These are phyloP conservation scores for Pemphigus obesinymphae DNA, from an alignment of 1,140 invertebrate genomes.

Conservation along the genomic window DNA sequence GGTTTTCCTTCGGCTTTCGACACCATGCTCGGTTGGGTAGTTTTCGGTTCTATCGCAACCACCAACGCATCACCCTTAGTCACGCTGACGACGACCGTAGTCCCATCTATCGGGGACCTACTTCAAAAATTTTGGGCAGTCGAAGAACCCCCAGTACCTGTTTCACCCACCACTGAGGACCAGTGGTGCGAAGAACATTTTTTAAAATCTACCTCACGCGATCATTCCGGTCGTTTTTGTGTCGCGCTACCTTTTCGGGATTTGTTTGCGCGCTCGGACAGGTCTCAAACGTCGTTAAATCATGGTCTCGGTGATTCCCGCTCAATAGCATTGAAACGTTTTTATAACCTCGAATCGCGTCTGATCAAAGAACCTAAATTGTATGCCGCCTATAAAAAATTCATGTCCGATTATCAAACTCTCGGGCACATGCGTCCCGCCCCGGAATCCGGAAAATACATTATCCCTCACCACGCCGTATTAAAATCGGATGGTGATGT, in stretches of 20 bases:
- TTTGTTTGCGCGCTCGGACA: too few species aligned
- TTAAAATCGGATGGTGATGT: conserved; percentile 36
- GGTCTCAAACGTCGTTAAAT: background rate
- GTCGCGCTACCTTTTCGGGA: background rate
- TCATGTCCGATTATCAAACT: background rate
- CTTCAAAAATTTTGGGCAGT: background rate
- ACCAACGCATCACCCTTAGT: background rate
- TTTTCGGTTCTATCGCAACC: background rate
- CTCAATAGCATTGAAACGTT: background rate
- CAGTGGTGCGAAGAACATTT: background rate
- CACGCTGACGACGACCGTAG: background rate
- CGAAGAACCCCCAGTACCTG: background rate
- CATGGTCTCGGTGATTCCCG: background rate
- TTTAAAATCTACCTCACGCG: background rate
- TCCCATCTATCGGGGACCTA: background rate
- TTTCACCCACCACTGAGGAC: background rate
- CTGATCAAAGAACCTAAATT: background rate
- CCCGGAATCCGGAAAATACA: background rate
- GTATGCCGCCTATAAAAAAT: background rate
- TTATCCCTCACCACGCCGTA: conserved; percentile 42
- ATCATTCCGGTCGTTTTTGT: background rate
- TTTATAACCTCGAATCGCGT: background rate
- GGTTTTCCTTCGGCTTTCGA: background rate
- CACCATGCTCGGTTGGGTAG: background rate
- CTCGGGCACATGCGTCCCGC: background rate